Conservation (phyloP, 2,113 vertebrate genomes). For the Chelonoidis abingdonii region DNA sequence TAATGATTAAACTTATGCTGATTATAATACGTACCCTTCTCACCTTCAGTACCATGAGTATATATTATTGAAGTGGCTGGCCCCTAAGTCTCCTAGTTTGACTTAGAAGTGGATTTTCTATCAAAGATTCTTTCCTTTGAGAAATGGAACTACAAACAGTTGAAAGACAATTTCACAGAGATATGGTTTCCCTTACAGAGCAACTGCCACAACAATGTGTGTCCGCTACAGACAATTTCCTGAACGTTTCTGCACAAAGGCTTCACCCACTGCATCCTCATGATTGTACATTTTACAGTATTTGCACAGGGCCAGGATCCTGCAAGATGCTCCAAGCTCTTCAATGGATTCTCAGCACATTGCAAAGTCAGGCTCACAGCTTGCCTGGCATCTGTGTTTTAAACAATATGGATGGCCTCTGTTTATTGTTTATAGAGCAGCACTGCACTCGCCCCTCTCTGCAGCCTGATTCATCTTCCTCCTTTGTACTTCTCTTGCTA, state of each 20-base stretch:
- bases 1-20: slow-evolving; percentile 36
- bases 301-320: neutral
- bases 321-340: neutral
- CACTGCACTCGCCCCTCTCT: slow-evolving; percentile 9
- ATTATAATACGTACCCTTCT: slow-evolving; percentile 47
- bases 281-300: neutral
- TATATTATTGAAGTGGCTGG: slow-evolving; percentile 11
- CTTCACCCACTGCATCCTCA: neutral
- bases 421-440: neutral
- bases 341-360: neutral
- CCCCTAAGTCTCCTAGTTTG: neutral
- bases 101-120: neutral
- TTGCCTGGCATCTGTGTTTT: neutral
- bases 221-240: neutral
- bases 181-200: neutral
- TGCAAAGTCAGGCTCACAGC: slow-evolving; percentile 2
- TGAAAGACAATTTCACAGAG: neutral
- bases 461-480: slow-evolving; percentile 20
- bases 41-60: neutral
- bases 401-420: neutral
- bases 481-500: slow-evolving; percentile 27
- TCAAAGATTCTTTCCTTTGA: neutral
- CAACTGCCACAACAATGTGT: neutral
- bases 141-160: neutral
- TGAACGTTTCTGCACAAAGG: neutral